Conservation (phyloP, 2,888 invertebrate genomes). For the Andrena fulva region DNA sequence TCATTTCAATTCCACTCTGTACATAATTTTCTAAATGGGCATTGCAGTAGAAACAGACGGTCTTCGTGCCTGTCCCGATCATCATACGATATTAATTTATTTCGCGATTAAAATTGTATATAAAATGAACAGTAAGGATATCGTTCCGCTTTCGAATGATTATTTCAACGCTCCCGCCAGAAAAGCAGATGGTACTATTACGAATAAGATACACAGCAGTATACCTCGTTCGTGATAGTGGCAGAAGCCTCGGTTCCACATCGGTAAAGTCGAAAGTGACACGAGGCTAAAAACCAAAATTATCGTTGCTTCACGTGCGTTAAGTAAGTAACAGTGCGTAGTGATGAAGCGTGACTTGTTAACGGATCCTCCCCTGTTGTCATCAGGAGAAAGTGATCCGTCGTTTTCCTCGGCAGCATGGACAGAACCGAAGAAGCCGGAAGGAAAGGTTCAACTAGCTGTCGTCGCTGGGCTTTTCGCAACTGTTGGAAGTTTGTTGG, state of each 20-base stretch:
- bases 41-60: background rate
- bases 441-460: slow-evolving; percentile 82
- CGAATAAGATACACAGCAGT: slow-evolving; percentile 12
- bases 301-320: background rate
- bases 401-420: slow-evolving; percentile 4
- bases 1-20: background rate
- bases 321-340: background rate
- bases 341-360: slow-evolving; percentile 29
- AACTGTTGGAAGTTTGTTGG: slow-evolving; percentile 88
- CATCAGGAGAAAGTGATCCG: background rate
- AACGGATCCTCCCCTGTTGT: slow-evolving; percentile 17
- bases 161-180: slow-evolving; percentile 41
- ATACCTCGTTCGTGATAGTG: slow-evolving; percentile 13
- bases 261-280: slow-evolving; percentile 9
- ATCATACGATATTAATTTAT: background rate
- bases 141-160: background rate
- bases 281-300: background rate
- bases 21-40: background rate
- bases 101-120: background rate
- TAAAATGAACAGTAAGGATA: background rate
- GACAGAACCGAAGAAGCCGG: slow-evolving; percentile 9
- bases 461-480: slow-evolving; percentile 88
- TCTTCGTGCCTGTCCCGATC: background rate
- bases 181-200: background rate
- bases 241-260: background rate